Base-by-base conservation (phyloP, 2,888 invertebrate genomes). In the Drosophila macrothrix region DNA sequence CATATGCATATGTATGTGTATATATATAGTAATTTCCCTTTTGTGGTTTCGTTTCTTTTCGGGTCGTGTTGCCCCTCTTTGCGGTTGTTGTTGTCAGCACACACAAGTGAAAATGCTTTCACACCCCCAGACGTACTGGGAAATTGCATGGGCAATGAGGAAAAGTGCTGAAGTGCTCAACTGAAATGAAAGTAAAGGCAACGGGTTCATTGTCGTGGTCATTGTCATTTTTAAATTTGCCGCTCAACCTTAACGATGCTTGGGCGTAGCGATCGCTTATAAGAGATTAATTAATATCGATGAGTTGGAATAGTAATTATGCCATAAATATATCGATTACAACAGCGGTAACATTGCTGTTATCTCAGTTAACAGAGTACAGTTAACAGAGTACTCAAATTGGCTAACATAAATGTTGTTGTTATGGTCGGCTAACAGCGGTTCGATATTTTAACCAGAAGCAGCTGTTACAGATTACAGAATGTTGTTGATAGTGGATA, bases 111-210 rank as follows among this genome's bases (percentile, higher is more conserved):
- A 80, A 76, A 80, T 80, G 71, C 54, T 56, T 67, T 75, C 87
- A 72, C 66, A 66, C 66, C 68, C 67, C 67, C 67, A 56, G 58
- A 49, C 41, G 16, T 29, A 56, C 80, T 63, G 75, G 65, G 58
- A 78, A 83, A 84, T 69, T 78, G 73, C 71, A 80, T 70, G 43
- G 52, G 60, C 82, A 69, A 70, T 77, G 71, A 74, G 76, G 76
- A 88, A 84, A 88, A 85, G 61, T 67, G 50, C 19, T 22, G 82
- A 88, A 85, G 61, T 67, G 52, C 19, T 22, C 29, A 35, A 64
- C 28, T 53, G 29, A 37, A 63, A 68, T 56, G 76, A 79, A 79
- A 76, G 68, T 68, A 19, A 29, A 31, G 28, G 31, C 10, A 54
- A 35, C 22, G 22, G 10, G 33, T 39, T 49, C 33, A 25, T 41